phyloP scores from a whole-genome alignment of 2,888 invertebrate species.

The Epicampocera succincta region DNA sequence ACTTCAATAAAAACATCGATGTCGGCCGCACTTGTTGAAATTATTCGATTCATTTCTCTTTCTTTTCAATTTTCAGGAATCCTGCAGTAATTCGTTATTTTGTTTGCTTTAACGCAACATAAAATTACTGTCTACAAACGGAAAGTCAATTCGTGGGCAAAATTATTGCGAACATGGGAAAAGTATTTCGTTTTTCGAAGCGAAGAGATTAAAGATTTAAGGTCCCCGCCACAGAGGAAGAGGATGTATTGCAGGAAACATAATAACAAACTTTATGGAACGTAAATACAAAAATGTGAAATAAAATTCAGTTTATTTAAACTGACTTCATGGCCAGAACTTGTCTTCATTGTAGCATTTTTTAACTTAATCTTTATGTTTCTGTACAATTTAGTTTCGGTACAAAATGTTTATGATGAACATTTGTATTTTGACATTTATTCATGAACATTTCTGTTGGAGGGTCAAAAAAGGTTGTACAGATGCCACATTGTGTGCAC shows the following conservation, averaged over 20 bases:
- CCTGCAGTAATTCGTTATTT: conserved; percentile 3
- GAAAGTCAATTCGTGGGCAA: conserved; percentile 44
- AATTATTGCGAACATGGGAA: conserved; percentile 27
- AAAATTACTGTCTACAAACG: conserved; percentile 24
- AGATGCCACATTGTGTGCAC: no score
- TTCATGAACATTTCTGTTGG: conserved; percentile 5
- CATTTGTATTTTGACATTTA: conserved; percentile 19
- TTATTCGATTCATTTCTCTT: conserved; percentile 20
- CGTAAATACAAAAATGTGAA: neutral
- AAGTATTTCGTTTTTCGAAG: neutral
- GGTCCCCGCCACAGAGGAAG: conserved; percentile 17
- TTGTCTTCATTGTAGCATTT: conserved; percentile 15
- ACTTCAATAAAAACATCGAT: neutral
- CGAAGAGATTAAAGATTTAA: conserved; percentile 30
- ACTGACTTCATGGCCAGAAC: conserved; percentile 34
- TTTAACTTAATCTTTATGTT: conserved; percentile 19
- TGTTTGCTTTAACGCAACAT: conserved; percentile 21
- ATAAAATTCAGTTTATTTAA: conserved; percentile 10
- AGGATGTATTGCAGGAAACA: conserved; percentile 28
- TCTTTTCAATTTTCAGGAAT: conserved; percentile 42
- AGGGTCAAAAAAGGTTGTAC: neutral
- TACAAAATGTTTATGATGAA: conserved; percentile 33
- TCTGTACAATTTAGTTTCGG: conserved; percentile 21
- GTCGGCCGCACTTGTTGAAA: conserved; percentile 22
- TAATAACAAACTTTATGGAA: conserved; percentile 2